Percentiles rank a stretch among this genome's conserved stretches.
These are phyloP conservation scores for Melitaea cinxia DNA, from an alignment of 1,140 invertebrate genomes.

Conservation along the genomic window DNA sequence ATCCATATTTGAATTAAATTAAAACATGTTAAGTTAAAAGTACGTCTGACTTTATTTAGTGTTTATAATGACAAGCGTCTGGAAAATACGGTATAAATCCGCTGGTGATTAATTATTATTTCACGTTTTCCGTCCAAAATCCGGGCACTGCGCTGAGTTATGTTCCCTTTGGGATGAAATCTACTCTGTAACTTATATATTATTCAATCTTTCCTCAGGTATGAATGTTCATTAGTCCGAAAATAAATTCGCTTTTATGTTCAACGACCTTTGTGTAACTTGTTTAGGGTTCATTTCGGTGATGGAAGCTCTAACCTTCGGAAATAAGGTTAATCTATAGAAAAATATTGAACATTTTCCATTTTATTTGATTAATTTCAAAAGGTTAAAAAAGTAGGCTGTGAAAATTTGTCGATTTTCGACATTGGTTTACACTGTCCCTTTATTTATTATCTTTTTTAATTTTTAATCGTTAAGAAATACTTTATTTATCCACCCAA, in stretches of 20 bases:
- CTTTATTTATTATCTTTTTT: no score
- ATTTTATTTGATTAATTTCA: no score
- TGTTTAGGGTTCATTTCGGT: conserved; percentile 9
- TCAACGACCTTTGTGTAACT: conserved; percentile 51
- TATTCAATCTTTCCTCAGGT: conserved; percentile 73
- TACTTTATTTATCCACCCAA: no score
- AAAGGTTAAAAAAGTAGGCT: no score
- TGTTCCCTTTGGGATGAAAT: conserved; percentile 53
- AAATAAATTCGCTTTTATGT: conserved; percentile 65
- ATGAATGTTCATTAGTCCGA: conserved; percentile 70
- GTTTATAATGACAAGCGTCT: conserved; percentile 28
- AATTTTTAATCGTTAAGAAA: no score
- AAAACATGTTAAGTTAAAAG: not conserved
- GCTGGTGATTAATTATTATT: conserved; percentile 65
- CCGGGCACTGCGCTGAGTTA: conserved; percentile 57
- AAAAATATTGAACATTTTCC: not conserved
- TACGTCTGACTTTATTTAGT: not conserved
- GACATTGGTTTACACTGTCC: no score
- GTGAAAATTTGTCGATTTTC: no score
- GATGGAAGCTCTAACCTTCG: not conserved
- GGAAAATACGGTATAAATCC: conserved; percentile 43
- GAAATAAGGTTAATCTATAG: not conserved
- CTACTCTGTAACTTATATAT: conserved; percentile 65
- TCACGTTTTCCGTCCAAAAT: conserved; percentile 50
- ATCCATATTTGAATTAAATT: not conserved